Conservation (phyloP, 2,797 vertebrate species). For the Mus caroli region DNA sequence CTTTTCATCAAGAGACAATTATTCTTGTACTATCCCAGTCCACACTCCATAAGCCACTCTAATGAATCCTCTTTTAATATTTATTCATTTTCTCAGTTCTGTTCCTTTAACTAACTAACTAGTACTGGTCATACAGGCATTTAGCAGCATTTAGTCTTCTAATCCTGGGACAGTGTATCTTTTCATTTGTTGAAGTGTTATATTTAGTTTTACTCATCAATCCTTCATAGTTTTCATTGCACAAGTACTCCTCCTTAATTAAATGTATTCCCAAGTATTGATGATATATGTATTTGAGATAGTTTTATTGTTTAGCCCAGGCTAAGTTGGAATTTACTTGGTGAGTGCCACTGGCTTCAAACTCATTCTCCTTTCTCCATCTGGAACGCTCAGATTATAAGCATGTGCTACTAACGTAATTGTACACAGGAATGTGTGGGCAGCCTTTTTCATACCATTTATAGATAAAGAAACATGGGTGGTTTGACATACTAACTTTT, state of each 20-base stretch:
- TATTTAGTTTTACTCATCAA: background rate
- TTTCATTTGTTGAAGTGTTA: background rate
- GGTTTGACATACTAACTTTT: background rate
- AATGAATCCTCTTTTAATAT: background rate
- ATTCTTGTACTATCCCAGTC: background rate
- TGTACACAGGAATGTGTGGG: background rate
- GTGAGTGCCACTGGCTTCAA: background rate
- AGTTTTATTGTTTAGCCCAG: background rate
- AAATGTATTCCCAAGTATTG: constrained; percentile 4
- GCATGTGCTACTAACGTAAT: background rate
- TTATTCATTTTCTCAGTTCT: background rate
- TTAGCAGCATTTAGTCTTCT: background rate
- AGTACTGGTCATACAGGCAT: background rate
- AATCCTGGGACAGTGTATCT: background rate
- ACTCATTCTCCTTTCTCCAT: background rate
- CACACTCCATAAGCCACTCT: background rate
- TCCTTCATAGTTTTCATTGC: background rate
- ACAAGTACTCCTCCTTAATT: background rate
- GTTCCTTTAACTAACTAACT: background rate
- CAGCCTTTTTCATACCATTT: background rate
- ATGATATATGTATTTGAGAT: background rate
- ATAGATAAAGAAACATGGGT: background rate
- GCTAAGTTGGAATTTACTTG: background rate
- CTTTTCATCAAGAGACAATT: background rate
- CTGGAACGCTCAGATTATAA: background rate